A percentile compares a stretch with the other conserved stretches of the same genome.
These are phyloP conservation scores for Festucalex cinctus DNA, from an alignment of 2,113 vertebrate genomes.

Conservation along the genomic window DNA sequence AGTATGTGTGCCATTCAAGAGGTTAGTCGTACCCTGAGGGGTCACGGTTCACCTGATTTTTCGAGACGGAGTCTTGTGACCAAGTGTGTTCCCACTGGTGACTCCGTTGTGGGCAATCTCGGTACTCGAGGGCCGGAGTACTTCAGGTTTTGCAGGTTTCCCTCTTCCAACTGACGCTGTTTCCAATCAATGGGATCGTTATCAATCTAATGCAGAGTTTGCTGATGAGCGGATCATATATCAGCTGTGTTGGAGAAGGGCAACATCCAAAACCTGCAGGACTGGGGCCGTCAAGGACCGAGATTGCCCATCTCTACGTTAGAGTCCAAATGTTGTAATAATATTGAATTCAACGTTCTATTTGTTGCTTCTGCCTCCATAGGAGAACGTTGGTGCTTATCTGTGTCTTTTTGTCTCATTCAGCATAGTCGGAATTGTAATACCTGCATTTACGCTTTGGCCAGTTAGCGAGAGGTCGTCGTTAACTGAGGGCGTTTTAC, in stretches of 20 bases:
- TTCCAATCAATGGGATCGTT: too few species aligned
- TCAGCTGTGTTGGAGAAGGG: too few species aligned
- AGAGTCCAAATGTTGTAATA: conserved; percentile 51
- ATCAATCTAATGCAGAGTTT: too few species aligned
- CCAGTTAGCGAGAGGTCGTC: conserved; percentile 16
- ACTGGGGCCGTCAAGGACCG: too few species aligned
- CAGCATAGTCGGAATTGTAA: conserved; percentile 14
- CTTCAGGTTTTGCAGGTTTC: too few species aligned
- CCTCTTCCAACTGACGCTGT: too few species aligned
- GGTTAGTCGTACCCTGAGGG: conserved; percentile 5
- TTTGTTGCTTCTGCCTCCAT: conserved; percentile 31
- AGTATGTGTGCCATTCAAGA: conserved; percentile 21
- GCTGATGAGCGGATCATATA: too few species aligned
- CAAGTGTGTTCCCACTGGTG: conserved; percentile 38
- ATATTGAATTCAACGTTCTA: conserved; percentile 45
- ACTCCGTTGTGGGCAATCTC: too few species aligned
- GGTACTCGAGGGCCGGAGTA: too few species aligned
- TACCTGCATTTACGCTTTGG: neutral
- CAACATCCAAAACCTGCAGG: too few species aligned
- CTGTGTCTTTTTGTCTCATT: conserved; percentile 50
- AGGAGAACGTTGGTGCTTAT: conserved; percentile 20
- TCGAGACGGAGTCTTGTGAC: neutral
- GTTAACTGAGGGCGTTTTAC: neutral
- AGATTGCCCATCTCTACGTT: too few species aligned
- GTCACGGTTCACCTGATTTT: neutral